A percentile compares a stretch with the other conserved stretches of the same genome.
Conservation (phyloP, 2,797 vertebrate genomes). For the Onychomys leucogaster region DNA sequence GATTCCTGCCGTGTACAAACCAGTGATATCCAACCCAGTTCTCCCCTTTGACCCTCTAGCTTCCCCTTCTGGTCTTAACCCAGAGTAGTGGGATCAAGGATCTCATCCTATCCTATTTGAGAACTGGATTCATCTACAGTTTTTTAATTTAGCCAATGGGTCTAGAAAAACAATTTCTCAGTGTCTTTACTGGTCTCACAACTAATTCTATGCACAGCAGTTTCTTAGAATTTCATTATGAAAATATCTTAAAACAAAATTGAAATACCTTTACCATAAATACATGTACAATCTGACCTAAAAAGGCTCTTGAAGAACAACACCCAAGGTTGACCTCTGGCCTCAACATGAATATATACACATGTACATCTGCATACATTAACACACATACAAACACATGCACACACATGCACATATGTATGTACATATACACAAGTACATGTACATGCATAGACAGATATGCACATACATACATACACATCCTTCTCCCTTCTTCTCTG, state of each 20-base stretch:
- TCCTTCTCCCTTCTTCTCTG: too few species aligned
- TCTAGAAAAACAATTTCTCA: neutral
- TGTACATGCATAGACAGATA: neutral
- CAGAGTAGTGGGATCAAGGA: neutral
- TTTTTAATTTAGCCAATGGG: neutral
- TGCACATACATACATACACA: too few species aligned
- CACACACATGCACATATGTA: neutral
- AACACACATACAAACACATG: neutral
- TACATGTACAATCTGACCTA: neutral
- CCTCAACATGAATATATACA: neutral
- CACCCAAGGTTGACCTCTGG: neutral
- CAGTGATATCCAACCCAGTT: too few species aligned
- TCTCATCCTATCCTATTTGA: neutral
- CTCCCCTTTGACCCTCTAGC: too few species aligned
- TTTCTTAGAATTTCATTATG: constrained; percentile 9
- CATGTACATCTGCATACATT: neutral
- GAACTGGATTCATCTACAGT: neutral
- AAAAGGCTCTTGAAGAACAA: neutral
- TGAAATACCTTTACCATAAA: constrained; percentile 36
- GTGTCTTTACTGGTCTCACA: neutral
- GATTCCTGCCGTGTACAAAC: too few species aligned
- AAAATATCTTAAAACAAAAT: constrained; percentile 5
- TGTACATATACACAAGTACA: accelerated
- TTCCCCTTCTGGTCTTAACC: neutral
- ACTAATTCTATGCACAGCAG: neutral